These are phyloP conservation scores for Phaedon cochleariae DNA, from an alignment of 2,888 invertebrate species.

Conservation along the genomic window DNA sequence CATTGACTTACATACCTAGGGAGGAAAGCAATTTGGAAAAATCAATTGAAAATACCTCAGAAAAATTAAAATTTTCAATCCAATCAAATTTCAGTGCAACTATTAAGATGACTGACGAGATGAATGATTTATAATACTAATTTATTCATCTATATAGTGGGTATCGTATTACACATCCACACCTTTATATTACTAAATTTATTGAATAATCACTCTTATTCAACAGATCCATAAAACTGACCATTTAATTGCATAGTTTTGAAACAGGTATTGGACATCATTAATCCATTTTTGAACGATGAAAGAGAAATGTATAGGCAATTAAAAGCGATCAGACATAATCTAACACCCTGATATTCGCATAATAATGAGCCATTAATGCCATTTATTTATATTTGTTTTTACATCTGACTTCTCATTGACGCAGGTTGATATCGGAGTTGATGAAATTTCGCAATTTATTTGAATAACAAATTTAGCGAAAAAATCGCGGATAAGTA, in stretches of 20 bases:
- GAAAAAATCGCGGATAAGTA: background rate
- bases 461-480: slow-evolving; percentile 6
- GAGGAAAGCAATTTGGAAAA: no score
- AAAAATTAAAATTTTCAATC: no score
- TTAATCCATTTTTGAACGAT: background rate
- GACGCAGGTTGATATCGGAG: slow-evolving; percentile 38
- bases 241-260: background rate
- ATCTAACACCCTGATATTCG: background rate
- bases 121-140: no score
- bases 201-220: background rate
- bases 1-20: no score
- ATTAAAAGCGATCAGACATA: background rate
- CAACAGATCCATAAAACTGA: background rate
- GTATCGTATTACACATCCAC: no score
- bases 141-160: no score
- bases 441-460: slow-evolving; percentile 22
- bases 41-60: no score
- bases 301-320: background rate
- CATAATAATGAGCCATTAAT: background rate
- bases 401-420: slow-evolving; percentile 12
- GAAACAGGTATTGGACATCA: background rate
- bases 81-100: no score
- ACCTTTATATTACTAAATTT: no score
- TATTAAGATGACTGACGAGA: no score
- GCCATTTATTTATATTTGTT: slow-evolving; percentile 6